phyloP scores from a whole-genome alignment of 2,113 vertebrate species.

The Pelvicachromis taeniatus region DNA sequence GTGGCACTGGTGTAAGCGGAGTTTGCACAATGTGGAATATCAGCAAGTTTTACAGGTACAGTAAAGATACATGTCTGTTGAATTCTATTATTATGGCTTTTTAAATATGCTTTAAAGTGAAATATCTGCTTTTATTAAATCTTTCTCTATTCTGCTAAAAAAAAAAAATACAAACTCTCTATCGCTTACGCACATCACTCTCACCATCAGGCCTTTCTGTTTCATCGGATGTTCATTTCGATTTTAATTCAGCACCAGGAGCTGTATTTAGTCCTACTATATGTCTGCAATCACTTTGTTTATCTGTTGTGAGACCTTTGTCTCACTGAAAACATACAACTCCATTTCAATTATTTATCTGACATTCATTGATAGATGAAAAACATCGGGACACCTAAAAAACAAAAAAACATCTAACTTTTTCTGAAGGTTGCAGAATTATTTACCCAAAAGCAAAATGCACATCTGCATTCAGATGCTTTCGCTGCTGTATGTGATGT shows the following conservation, averaged over 20 bases:
- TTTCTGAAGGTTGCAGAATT: not conserved
- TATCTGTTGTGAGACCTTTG: not conserved
- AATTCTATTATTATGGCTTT: not conserved
- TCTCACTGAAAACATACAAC: not conserved
- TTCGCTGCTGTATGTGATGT: not conserved
- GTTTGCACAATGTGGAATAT: not conserved
- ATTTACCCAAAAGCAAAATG: not conserved
- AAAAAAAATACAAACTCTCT: not conserved
- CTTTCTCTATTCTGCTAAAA: not conserved
- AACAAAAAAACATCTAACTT: not conserved
- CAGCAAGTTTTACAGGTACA: not conserved
- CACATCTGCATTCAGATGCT: not conserved
- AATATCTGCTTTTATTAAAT: not conserved
- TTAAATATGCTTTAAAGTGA: not conserved
- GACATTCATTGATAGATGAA: not conserved
- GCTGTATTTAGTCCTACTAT: not conserved
- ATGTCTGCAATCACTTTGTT: not conserved
- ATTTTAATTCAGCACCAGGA: slow-evolving; percentile 18
- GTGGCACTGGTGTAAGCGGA: not conserved
- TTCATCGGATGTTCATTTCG: not conserved
- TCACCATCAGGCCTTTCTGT: not conserved
- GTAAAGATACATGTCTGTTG: not conserved
- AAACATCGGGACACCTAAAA: not conserved
- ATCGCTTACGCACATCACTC: not conserved
- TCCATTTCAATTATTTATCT: not conserved